Conservation (phyloP, 1,140 invertebrate genomes). For the Aphelinus atriplicis region DNA sequence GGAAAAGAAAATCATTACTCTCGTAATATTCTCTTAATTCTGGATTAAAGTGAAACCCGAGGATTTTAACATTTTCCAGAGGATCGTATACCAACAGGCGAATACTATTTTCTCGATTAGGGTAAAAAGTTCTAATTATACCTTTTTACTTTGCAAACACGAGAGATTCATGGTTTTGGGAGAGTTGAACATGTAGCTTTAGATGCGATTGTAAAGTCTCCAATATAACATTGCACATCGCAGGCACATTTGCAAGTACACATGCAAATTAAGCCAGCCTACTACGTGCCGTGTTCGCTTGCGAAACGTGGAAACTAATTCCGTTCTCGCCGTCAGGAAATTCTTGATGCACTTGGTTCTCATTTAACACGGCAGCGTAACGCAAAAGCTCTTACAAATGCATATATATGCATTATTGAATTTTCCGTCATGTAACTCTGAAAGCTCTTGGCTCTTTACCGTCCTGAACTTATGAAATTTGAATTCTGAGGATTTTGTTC, state of each 20-base stretch:
- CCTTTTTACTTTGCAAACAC: too few relatives aligned
- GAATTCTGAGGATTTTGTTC: too few relatives aligned
- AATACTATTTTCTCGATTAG: too few relatives aligned
- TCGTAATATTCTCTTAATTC: too few relatives aligned
- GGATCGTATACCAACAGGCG: too few relatives aligned
- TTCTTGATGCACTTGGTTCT: conserved; percentile 20
- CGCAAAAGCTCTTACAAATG: conserved; percentile 4
- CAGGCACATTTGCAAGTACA: conserved; percentile 17
- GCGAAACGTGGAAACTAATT: conserved; percentile 28
- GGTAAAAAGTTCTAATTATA: too few relatives aligned
- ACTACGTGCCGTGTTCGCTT: neutral
- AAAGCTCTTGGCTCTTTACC: neutral
- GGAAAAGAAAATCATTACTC: too few relatives aligned
- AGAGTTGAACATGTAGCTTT: neutral
- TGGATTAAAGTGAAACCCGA: too few relatives aligned
- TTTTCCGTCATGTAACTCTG: conserved; percentile 1
- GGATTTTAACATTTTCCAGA: too few relatives aligned
- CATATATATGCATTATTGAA: conserved; percentile 7
- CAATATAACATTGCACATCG: conserved; percentile 21
- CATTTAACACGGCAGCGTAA: conserved; percentile 4
- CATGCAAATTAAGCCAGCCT: conserved; percentile 18
- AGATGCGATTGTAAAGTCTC: neutral
- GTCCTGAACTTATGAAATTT: neutral
- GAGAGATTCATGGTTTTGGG: too few relatives aligned
- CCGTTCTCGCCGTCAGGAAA: neutral